These are phyloP conservation scores for Boloria selene DNA, from an alignment of 2,888 invertebrate species.

Conservation along the genomic window DNA sequence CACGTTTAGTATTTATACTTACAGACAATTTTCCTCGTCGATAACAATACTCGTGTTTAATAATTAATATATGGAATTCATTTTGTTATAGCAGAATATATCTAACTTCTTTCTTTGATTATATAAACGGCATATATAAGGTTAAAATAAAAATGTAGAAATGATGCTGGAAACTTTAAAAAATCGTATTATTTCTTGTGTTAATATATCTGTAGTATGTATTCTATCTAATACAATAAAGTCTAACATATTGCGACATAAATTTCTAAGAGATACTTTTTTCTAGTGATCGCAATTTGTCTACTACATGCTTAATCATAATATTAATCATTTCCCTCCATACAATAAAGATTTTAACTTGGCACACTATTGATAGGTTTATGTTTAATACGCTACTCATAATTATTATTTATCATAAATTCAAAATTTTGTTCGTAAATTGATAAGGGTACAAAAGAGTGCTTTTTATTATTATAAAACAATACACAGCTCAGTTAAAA, in stretches of 20 bases:
- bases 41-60: too few relatives aligned
- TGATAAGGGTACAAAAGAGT: conserved; percentile 11
- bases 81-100: too few relatives aligned
- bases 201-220: conserved; percentile 6
- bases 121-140: too few relatives aligned
- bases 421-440: neutral
- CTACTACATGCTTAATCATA: neutral
- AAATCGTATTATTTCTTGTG: too few relatives aligned
- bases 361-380: too few relatives aligned
- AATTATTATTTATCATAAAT: neutral
- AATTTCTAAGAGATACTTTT: neutral
- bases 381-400: neutral
- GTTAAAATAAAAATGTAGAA: too few relatives aligned
- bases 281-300: neutral
- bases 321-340: neutral
- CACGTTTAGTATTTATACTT: too few relatives aligned
- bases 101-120: too few relatives aligned
- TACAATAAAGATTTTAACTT: too few relatives aligned
- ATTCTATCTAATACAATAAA: conserved; percentile 12
- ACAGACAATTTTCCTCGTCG: too few relatives aligned
- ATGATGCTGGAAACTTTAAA: too few relatives aligned
- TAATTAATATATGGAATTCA: too few relatives aligned
- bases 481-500: conserved; percentile 28
- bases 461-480: conserved; percentile 17
- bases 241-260: conserved; percentile 7